Conservation (phyloP, 1,140 invertebrate species). For the Ostrea edulis region DNA sequence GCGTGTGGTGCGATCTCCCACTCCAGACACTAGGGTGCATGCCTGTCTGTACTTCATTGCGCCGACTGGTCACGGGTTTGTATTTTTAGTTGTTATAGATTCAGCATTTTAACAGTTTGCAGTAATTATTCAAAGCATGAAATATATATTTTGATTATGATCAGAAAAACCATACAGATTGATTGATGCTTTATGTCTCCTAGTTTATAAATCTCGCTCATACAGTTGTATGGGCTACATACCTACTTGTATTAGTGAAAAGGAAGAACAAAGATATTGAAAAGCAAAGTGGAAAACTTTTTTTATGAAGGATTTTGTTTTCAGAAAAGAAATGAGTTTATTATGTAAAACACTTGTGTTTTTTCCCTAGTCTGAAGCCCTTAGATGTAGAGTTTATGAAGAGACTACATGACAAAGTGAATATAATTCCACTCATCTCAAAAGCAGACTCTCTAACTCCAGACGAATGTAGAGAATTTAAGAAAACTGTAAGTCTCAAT, state of each 20-base stretch:
- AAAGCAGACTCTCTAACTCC: constrained; percentile 99
- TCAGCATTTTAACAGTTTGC: too few species aligned
- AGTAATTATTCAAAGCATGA: too few species aligned
- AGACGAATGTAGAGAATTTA: constrained; percentile 96
- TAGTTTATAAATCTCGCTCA: too few species aligned
- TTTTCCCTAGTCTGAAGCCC: constrained; percentile 89
- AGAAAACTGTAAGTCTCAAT: constrained; percentile 85
- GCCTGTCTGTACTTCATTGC: constrained; percentile 98
- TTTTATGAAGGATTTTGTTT: not conserved
- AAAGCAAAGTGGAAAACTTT: not conserved
- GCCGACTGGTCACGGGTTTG: constrained; percentile 96
- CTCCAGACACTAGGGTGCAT: constrained; percentile 96
- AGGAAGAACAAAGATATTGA: not conserved
- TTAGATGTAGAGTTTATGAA: constrained; percentile 99
- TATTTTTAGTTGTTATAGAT: constrained; percentile 32
- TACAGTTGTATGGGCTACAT: too few species aligned
- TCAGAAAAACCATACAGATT: too few species aligned
- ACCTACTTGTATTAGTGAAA: too few species aligned
- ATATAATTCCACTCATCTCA: constrained; percentile 98
- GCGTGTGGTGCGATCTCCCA: constrained; percentile 92
- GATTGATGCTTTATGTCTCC: too few species aligned
- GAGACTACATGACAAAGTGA: constrained; percentile 95
- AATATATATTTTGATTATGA: too few species aligned
- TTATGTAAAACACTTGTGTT: not conserved
- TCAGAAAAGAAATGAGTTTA: not conserved